Evolutionary conservation across 2,888 invertebrate species (phyloP), one percentile per base, ranked within the genome.

Genomic region (Drosophila nr. perissopoda): DNA sequence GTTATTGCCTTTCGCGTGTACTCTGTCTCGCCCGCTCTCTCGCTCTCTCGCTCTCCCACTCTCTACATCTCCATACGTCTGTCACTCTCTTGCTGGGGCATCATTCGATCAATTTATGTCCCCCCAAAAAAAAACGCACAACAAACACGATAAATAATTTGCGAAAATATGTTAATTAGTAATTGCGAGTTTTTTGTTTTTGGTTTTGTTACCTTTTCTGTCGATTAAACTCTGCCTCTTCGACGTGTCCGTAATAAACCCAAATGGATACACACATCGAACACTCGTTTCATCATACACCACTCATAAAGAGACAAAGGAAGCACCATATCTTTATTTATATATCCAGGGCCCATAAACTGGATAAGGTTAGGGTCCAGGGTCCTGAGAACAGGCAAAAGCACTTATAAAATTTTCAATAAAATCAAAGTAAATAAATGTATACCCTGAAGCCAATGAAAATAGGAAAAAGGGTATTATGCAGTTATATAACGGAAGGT

Each of bases 161-260:
- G 78, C 84, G 52, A 80, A 82, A 76, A 71, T 70, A 80, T 78
- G 87, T 70, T 87, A 84, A 84, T 87, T 84, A 65, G 18, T 58
- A 59, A 52, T 62, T 70, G 61, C 16, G 46, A 16, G 5, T 13
- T 52, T 31, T 16, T 31, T 52, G n/a, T 0, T 8, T 71, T 56
- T 63, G 57, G 31, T 76, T 48, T 68, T 69, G 38, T 33, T 58
- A 54, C 36, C 38, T 60, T 54, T 62, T 64, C 49, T 29, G 56
- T 53, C 52, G 60, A 21, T 59, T 59, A 25, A 25, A 21, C 25
- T 56, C 54, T 53, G 65, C 42, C 46, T 59, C 53, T 48, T 48
- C 60, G 40, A 46, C 46, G 46, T 16, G 49, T 63, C 27, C 48
- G 59, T 60, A 59, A 70, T 38, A 71, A 64, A 36, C 33, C 68